Percentiles rank a stretch among this genome's conserved stretches.
phyloP scores from a whole-genome alignment of 2,113 vertebrate species.

The Ascaphus truei region DNA sequence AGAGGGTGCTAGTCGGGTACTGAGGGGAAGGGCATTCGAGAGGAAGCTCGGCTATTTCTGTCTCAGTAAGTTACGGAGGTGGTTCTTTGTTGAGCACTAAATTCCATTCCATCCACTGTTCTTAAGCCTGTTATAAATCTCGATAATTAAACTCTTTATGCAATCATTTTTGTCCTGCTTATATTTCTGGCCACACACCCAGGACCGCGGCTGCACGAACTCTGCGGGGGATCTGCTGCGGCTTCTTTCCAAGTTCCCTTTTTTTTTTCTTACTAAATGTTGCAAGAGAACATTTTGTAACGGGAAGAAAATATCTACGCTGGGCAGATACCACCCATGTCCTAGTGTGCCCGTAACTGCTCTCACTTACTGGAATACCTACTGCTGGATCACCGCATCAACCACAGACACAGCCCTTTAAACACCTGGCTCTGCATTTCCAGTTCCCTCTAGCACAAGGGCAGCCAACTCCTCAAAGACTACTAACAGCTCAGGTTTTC shows the following conservation, averaged over 20 bases:
- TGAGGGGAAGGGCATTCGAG: too few species aligned
- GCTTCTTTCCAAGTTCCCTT: neutral
- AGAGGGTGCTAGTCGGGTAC: too few species aligned
- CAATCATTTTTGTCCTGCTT: neutral
- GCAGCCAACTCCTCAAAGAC: too few species aligned
- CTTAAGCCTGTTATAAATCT: slow-evolving; percentile 21
- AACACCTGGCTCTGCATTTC: too few species aligned
- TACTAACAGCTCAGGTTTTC: too few species aligned
- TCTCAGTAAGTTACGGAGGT: neutral
- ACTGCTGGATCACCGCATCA: too few species aligned
- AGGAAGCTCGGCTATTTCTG: slow-evolving; percentile 18
- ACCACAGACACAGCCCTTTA: too few species aligned
- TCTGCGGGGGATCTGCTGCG: neutral
- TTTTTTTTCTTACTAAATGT: neutral
- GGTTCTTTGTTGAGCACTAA: slow-evolving; percentile 8
- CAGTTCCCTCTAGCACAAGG: too few species aligned
- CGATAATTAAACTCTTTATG: slow-evolving; percentile 19
- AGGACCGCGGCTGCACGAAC: neutral
- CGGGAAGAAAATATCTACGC: neutral
- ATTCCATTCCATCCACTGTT: slow-evolving; percentile 12
- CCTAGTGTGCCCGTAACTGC: too few species aligned
- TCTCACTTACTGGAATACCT: too few species aligned
- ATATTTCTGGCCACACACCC: neutral
- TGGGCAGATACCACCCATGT: neutral
- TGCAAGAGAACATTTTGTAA: neutral